phyloP scores from a whole-genome alignment of 2,113 vertebrate species.

The Laticauda colubrina region DNA sequence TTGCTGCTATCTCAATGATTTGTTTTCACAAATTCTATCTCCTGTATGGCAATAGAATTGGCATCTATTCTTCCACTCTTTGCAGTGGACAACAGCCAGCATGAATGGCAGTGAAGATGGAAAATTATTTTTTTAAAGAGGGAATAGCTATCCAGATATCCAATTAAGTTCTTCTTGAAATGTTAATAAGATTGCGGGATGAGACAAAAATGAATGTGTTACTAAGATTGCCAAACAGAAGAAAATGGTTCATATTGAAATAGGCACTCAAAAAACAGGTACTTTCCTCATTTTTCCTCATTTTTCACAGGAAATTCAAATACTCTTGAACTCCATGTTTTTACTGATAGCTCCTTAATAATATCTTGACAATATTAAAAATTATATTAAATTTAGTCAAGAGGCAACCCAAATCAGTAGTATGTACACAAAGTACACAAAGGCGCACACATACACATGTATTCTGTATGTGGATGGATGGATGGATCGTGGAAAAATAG shows the following conservation, averaged over 20 bases:
- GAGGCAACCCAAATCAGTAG: background rate
- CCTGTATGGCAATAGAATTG: background rate
- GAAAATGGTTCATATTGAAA: background rate
- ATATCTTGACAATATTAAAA: background rate
- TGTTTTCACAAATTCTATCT: background rate
- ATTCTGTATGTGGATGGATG: too few species aligned
- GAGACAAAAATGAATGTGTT: background rate
- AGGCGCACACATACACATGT: background rate
- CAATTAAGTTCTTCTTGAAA: background rate
- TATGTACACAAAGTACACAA: too few species aligned
- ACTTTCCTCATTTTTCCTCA: background rate
- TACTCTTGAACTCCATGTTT: background rate
- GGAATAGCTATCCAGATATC: background rate
- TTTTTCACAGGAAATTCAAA: constrained; percentile 4
- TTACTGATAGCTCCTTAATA: background rate
- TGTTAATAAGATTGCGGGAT: background rate
- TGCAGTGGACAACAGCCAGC: background rate
- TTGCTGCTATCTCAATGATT: background rate
- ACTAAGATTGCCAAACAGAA: background rate
- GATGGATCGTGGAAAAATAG: too few species aligned
- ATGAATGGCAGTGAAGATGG: background rate
- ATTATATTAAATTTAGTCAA: background rate
- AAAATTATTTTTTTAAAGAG: background rate
- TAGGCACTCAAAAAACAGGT: background rate
- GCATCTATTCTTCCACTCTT: background rate